Evolutionary conservation across 23 tunicate species (phyloP), one percentile per base, ranked within the genome.

Genomic region (Trididemnum clinides): DNA sequence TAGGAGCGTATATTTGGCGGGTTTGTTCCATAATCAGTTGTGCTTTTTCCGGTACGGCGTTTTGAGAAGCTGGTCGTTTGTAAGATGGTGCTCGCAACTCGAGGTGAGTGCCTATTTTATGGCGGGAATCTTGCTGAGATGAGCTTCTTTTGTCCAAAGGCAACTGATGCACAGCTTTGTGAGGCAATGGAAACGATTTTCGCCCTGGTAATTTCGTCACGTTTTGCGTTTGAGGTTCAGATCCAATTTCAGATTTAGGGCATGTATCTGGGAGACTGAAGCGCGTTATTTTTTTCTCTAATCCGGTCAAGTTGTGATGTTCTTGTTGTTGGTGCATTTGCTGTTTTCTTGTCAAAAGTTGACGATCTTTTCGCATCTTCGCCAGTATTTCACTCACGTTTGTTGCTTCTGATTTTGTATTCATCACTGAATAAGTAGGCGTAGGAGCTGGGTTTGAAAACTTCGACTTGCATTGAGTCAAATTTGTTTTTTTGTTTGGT

Each of bases 291-390:
- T 62, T 62, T n/a, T n/a, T n/a, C n/a, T n/a, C n/a, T 27, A 37
- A 33, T 3, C 32, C 32, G 38, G 80, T 19, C 12, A 73, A 38
- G 38, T 38, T 73, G 1, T 36, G 18, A 5, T 6, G 80, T 20
- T 73, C 38, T 26, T 39, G 54, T 51, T 26, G 34, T 33, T 64
- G 84, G 29, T 34, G n/a, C 6, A 50, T 28, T 70, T 80, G 72
- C 21, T 69, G 82, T 54, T 70, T 78, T 72, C 57, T 79, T 65
- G 78, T 57, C 54, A 90, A 65, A 1, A 64, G 80, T 36, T 85
- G 81, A 4, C 95, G 63, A 27, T 82, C 86, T 37, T 66, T 54
- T 26, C 50, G 37, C 95, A 90, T 90, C n/a, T 34, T 90, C 6
- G 57, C 78, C 58, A 90, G 27, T 64, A 90, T 34, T n/a, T 84